phyloP scores from a whole-genome alignment of 2,797 vertebrate species.

The Perodicticus potto region DNA sequence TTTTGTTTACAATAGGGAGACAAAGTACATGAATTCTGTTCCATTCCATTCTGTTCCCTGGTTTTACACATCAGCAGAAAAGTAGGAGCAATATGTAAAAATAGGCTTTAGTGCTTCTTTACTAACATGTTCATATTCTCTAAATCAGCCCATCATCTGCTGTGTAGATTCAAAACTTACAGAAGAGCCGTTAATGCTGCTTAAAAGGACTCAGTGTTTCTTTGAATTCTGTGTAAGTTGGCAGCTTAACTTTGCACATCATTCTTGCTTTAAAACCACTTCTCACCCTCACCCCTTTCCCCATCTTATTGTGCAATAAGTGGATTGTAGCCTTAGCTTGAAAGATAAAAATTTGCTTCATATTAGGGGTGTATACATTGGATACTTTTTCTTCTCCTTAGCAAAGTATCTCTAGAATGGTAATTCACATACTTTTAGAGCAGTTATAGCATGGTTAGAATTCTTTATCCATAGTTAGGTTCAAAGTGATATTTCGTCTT shows the following conservation, averaged over 20 bases:
- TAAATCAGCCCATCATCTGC: neutral
- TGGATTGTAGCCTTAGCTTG: too few species aligned
- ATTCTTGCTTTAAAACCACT: conserved; percentile 15
- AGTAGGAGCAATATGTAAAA: neutral
- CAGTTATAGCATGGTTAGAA: neutral
- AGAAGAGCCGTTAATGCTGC: neutral
- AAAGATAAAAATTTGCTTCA: too few species aligned
- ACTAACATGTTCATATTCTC: neutral
- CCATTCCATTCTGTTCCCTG: neutral
- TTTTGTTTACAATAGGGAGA: neutral
- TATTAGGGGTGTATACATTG: too few species aligned
- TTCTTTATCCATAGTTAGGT: neutral
- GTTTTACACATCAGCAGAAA: neutral
- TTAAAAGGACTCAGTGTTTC: neutral
- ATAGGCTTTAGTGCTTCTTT: neutral
- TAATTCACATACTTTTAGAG: neutral
- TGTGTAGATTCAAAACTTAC: neutral
- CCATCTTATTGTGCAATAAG: too few species aligned
- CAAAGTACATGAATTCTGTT: neutral
- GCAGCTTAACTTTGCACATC: neutral
- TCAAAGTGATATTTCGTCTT: neutral
- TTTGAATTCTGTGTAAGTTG: neutral
- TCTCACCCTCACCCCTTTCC: too few species aligned
- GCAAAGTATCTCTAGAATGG: too few species aligned
- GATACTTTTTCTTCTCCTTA: too few species aligned